Conservation (phyloP, 2,797 vertebrate species). For the Rachycentron canadum region DNA sequence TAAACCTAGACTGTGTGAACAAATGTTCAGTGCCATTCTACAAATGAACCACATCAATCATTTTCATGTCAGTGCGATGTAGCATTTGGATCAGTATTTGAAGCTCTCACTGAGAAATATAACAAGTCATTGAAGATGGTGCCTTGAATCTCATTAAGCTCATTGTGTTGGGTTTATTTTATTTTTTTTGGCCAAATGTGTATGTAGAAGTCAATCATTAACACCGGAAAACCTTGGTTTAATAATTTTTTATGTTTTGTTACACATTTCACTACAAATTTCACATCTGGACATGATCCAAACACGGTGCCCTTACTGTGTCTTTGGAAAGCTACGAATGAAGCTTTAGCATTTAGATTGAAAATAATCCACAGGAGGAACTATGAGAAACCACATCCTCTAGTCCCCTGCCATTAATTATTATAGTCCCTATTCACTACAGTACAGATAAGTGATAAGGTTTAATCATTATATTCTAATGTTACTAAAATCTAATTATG, state of each 20-base stretch:
- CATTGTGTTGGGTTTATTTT: neutral
- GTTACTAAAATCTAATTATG: slow-evolving; percentile 16
- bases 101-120: slow-evolving; percentile 29
- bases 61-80: slow-evolving; percentile 44
- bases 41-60: slow-evolving; percentile 55
- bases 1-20: slow-evolving; percentile 72
- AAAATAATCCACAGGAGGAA: neutral
- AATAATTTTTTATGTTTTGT: neutral
- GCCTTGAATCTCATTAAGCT: neutral
- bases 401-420: neutral
- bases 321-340: slow-evolving; percentile 10
- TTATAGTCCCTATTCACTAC: slow-evolving; percentile 17
- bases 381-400: neutral
- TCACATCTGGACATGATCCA: slow-evolving; percentile 1
- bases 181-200: slow-evolving; percentile 9
- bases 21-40: slow-evolving; percentile 63
- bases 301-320: slow-evolving; percentile 28
- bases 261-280: slow-evolving; percentile 25
- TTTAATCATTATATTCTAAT: slow-evolving; percentile 22
- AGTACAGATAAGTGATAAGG: slow-evolving; percentile 3
- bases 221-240: slow-evolving; percentile 7
- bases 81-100: slow-evolving; percentile 52
- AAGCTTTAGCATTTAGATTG: neutral
- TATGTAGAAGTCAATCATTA: slow-evolving; percentile 40
- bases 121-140: slow-evolving; percentile 9